Conservation (phyloP, 2,888 invertebrate species). For the Thera britannica region DNA sequence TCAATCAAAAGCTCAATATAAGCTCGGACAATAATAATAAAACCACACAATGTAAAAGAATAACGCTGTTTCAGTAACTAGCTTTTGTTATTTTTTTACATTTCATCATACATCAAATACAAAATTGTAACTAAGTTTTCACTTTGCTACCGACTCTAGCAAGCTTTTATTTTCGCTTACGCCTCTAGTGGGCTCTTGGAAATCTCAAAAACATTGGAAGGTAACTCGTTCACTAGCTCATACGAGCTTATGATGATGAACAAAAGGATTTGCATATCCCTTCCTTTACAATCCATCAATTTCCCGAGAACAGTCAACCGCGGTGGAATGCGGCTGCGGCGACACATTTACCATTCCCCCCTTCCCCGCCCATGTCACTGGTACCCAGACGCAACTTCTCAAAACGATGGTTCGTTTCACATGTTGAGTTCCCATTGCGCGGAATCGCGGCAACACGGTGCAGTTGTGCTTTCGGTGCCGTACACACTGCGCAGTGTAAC, state of each 20-base stretch:
- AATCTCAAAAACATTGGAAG: not conserved
- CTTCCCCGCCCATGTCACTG: conserved; percentile 37
- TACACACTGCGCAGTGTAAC: not conserved
- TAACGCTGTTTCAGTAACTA: no score
- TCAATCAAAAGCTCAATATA: no score
- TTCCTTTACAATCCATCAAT: conserved; percentile 29
- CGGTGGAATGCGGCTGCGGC: conserved; percentile 71
- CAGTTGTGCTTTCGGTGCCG: not conserved
- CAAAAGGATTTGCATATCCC: conserved; percentile 21
- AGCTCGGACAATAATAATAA: no score
- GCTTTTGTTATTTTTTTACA: no score
- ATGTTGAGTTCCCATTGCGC: not conserved
- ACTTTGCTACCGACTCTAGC: no score
- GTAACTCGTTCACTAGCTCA: not conserved
- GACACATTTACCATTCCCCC: conserved; percentile 71
- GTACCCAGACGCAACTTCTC: conserved; percentile 42
- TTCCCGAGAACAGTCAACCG: conserved; percentile 69
- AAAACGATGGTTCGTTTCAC: not conserved
- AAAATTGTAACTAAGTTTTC: no score
- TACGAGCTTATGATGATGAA: not conserved
- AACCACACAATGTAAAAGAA: no score
- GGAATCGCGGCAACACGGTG: not conserved
- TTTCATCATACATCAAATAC: no score
- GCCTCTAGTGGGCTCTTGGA: not conserved
- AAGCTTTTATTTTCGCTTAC: no score